Base-by-base conservation (phyloP, 2,888 invertebrate genomes). In the Cheilosia soror region DNA sequence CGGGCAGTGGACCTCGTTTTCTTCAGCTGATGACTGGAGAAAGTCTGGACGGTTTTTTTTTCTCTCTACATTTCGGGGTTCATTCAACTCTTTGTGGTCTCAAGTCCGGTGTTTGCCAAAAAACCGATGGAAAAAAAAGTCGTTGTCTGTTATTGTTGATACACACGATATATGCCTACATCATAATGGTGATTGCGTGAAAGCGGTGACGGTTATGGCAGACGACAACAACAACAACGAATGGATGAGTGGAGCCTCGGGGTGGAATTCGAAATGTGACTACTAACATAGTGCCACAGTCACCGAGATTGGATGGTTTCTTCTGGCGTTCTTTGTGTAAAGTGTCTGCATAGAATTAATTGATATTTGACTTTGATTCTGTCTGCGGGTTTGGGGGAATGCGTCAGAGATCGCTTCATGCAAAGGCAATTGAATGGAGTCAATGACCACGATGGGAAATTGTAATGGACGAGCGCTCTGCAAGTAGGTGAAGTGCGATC, bases 211-310 rank as follows among this genome's bases (percentile, higher is more conserved):
- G 60, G 84, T 79, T 79, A 65, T 75, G 58, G 73, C 78, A 71
- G 69, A 68, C 51, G 60, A 68, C 60, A 51, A 58, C 44, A 40
- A 63, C 40, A 11, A 33, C 33, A 7, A 33, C 33, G 44, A 60
- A 33, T 40, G 55, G 53, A 71, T 60, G 42, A 65, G 44, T 72
- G 69, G 44, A 71, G 68, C 40, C 47, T 60, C 6, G 40, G 66
- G 80, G 73, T 63, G 63, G 60, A 68, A 68, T 63, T 58, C 57
- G 57, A 78, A 81, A 77, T 80, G 80, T 72, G 89, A 90, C 91
- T 91, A 91, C 90, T 91, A 91, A 91, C 91, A 91, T 89, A 91
- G 89, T 91, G 90, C 90, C 91, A 91, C 89, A 91, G 90, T 91
- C 91, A 90, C 90, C 90, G 91, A 90, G 89, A 89, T 90, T 90